Evolutionary conservation across 2,797 vertebrate genomes (phyloP).

Genomic region (Oreonectes daqikongensis): DNA sequence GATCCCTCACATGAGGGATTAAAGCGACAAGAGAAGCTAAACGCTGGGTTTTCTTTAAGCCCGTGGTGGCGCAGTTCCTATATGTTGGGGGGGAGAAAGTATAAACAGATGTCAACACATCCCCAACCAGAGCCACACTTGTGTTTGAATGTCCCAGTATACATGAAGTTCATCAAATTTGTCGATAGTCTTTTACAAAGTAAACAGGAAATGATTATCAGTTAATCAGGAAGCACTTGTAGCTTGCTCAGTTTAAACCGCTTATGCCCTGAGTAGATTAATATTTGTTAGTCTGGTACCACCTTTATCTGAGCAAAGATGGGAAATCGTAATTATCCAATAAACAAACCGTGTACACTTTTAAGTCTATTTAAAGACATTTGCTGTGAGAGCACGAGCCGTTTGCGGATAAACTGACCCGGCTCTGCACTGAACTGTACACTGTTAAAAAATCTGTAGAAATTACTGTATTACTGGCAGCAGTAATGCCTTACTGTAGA

Average conservation of each 20-base stretch:
- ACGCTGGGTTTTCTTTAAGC: slow-evolving; percentile 42
- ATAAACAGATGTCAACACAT: slow-evolving; percentile 18
- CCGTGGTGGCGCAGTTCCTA: slow-evolving; percentile 51
- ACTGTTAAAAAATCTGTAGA: too few species aligned
- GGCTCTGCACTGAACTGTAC: slow-evolving; percentile 15
- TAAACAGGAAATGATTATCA: slow-evolving; percentile 54
- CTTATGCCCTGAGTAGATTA: slow-evolving; percentile 1
- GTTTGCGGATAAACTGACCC: slow-evolving; percentile 35
- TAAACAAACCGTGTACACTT: slow-evolving; percentile 43
- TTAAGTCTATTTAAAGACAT: slow-evolving; percentile 43
- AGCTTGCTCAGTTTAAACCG: slow-evolving; percentile 39
- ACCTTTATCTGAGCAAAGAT: slow-evolving; percentile 14
- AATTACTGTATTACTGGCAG: too few species aligned
- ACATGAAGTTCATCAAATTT: slow-evolving; percentile 38
- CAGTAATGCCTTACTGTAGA: too few species aligned
- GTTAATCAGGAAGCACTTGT: slow-evolving; percentile 45
- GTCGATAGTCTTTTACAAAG: slow-evolving; percentile 46
- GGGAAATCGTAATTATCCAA: slow-evolving; percentile 51
- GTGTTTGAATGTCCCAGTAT: slow-evolving; percentile 2
- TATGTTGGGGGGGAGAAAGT: neutral
- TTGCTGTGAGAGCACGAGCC: slow-evolving; percentile 16
- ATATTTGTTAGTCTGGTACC: slow-evolving; percentile 26
- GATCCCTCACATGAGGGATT: slow-evolving; percentile 66
- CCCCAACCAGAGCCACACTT: neutral
- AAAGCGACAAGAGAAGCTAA: slow-evolving; percentile 64